A percentile compares a stretch with the other conserved stretches of the same genome.
Evolutionary conservation across 92 coral and sea anemone species (phyloP).

Genomic region (Epizoanthus rinbou): DNA sequence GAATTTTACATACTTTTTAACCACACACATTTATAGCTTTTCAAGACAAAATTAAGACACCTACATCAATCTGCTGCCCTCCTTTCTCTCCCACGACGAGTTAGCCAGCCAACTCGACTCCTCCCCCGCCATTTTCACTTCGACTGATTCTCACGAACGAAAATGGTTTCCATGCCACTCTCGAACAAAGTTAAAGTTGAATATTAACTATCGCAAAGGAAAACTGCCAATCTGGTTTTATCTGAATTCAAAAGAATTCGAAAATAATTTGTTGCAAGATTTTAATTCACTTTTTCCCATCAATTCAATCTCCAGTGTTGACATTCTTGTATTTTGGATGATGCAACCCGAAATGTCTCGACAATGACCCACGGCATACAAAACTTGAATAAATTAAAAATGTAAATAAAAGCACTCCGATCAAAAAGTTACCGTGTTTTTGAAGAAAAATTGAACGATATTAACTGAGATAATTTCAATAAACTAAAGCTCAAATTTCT

Average conservation of each 20-base stretch:
- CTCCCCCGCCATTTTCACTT: neutral
- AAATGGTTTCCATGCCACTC: neutral
- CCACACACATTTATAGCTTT: neutral
- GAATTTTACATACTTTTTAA: neutral
- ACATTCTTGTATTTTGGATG: neutral
- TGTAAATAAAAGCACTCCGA: neutral
- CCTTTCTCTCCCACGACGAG: neutral
- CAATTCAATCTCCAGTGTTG: neutral
- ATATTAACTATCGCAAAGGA: neutral
- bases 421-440: neutral
- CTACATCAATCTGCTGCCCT: neutral
- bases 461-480: neutral
- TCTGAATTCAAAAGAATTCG: neutral
- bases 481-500: neutral
- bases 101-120: neutral
- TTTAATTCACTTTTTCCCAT: neutral
- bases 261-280: neutral
- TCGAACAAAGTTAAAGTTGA: neutral
- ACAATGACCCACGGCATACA: neutral
- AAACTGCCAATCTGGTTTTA: neutral
- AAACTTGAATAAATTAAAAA: conserved; percentile 1
- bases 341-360: neutral
- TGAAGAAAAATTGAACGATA: neutral
- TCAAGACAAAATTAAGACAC: neutral
- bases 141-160: neutral